Percentiles rank a stretch among this genome's conserved stretches.
These are phyloP conservation scores for Pteropus alecto DNA, from an alignment of 2,113 vertebrate genomes.

Conservation along the genomic window DNA sequence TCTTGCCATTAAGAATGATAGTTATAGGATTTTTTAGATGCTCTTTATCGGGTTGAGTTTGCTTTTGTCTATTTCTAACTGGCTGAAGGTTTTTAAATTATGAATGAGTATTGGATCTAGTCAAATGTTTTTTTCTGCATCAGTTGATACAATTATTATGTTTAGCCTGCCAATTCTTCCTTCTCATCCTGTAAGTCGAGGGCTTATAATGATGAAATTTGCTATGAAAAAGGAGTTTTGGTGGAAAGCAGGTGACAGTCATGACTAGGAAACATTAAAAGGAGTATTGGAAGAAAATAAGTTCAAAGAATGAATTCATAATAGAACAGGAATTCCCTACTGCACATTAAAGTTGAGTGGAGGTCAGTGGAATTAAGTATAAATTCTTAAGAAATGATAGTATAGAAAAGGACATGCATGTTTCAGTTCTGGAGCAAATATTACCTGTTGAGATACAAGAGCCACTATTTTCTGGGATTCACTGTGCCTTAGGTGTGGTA, in stretches of 20 bases:
- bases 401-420: neutral
- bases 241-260: neutral
- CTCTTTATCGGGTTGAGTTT: neutral
- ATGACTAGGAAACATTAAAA: neutral
- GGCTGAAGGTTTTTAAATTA: neutral
- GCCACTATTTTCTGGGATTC: neutral
- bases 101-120: constrained; percentile 4
- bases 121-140: neutral
- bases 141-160: neutral
- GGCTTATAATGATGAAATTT: neutral
- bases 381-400: constrained; percentile 2
- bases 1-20: neutral
- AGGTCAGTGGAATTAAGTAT: neutral
- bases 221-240: neutral
- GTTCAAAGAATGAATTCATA: neutral
- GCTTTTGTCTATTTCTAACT: neutral
- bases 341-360: neutral
- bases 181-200: neutral
- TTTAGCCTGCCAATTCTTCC: neutral
- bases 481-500: neutral
- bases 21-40: neutral
- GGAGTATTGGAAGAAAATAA: neutral
- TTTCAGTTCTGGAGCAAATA: constrained; percentile 16
- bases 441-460: neutral
- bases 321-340: neutral